Evolutionary conservation across 1,140 invertebrate species (phyloP).

Genomic region (Drosophila simulans): DNA sequence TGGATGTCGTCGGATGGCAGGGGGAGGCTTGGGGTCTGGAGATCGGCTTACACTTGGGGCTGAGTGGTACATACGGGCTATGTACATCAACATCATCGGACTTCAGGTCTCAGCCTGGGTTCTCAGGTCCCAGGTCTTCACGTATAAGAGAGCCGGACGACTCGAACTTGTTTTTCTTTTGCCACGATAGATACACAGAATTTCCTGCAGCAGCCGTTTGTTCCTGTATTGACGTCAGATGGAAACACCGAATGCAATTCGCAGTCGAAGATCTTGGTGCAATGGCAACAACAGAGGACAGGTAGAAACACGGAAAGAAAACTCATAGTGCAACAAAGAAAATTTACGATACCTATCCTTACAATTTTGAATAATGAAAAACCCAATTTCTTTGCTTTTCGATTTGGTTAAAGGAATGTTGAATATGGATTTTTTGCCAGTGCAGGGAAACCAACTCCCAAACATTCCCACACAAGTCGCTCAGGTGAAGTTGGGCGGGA

Average conservation of each 20-base stretch:
- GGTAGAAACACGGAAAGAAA: not conserved
- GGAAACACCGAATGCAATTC: conserved; percentile 43
- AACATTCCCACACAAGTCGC: conserved; percentile 18
- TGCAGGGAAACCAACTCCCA: conserved; percentile 8
- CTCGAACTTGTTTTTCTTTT: conserved; percentile 61
- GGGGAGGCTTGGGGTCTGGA: conserved; percentile 13
- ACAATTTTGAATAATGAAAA: not conserved
- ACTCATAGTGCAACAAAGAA: not conserved
- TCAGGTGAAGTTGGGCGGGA: conserved; percentile 15
- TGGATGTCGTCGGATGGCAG: not conserved
- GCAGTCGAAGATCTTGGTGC: conserved; percentile 40
- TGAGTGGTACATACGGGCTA: conserved; percentile 22
- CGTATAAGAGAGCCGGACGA: conserved; percentile 59
- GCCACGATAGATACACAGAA: conserved; percentile 70
- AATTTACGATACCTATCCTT: too few species aligned
- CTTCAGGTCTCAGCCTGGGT: not conserved
- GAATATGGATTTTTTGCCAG: not conserved
- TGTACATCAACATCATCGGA: conserved; percentile 29
- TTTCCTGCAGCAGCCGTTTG: conserved; percentile 60
- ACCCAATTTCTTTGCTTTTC: not conserved
- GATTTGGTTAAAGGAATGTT: too few species aligned
- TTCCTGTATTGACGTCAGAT: conserved; percentile 21
- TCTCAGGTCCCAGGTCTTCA: not conserved
- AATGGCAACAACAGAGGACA: conserved; percentile 1
- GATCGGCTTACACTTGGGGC: conserved; percentile 47